A percentile compares a stretch with the other conserved stretches of the same genome.
Conservation (phyloP, 2,888 invertebrate genomes). For the Rhabditoides inermis region DNA sequence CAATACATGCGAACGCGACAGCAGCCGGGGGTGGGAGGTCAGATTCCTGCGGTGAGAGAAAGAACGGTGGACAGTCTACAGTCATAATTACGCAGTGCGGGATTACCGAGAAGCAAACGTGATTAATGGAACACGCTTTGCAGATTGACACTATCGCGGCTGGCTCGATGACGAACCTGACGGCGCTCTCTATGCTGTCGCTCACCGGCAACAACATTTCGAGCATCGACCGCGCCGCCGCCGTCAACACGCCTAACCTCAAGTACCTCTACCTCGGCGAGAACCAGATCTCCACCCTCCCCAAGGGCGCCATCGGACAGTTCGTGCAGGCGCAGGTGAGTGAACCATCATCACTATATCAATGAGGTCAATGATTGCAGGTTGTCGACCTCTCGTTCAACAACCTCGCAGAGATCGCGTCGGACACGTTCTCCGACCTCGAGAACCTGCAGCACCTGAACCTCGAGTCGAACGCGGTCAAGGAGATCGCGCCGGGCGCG, state of each 20-base stretch:
- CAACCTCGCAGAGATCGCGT: slow-evolving; percentile 39
- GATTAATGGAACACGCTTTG: slow-evolving; percentile 10
- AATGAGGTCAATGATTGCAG: slow-evolving; percentile 12
- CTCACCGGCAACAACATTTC: slow-evolving; percentile 49
- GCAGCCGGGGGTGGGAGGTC: no score
- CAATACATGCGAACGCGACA: no score
- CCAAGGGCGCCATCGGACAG: slow-evolving; percentile 69
- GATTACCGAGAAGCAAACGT: not conserved
- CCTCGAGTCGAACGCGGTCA: slow-evolving; percentile 48
- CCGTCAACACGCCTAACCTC: slow-evolving; percentile 39
- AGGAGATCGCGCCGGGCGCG: slow-evolving; percentile 45
- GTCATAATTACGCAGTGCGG: not conserved
- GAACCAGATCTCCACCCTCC: slow-evolving; percentile 52
- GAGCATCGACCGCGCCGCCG: slow-evolving; percentile 43
- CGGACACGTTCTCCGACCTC: slow-evolving; percentile 42
- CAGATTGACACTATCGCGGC: slow-evolving; percentile 37
- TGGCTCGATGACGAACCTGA: slow-evolving; percentile 36
- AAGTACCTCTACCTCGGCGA: slow-evolving; percentile 50
- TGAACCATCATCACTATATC: not conserved
- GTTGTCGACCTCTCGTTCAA: slow-evolving; percentile 51
- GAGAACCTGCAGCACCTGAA: slow-evolving; percentile 51
- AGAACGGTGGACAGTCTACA: not conserved
- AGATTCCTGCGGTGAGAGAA: no score
- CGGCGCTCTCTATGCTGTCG: slow-evolving; percentile 44
- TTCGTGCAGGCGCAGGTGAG: slow-evolving; percentile 36